Evolutionary conservation across 64 coral and sea anemone genomes (phyloP).

Genomic region (Actinia tenebrosa): DNA sequence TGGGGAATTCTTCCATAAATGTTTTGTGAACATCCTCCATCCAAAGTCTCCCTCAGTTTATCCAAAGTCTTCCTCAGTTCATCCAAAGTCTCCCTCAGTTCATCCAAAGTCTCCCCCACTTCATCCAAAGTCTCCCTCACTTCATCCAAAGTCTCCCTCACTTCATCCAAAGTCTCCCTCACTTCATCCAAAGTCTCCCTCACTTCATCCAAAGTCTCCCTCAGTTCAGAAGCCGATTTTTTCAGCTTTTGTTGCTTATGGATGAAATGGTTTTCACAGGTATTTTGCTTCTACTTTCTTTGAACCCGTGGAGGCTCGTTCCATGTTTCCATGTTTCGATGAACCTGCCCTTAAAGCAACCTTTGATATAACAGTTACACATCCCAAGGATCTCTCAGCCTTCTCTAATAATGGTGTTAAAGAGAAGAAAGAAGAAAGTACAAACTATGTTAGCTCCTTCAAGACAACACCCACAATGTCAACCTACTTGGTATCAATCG

Average conservation of each 20-base stretch:
- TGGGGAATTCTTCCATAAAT: neutral
- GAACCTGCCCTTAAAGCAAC: slow-evolving; percentile 71
- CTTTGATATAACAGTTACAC: slow-evolving; percentile 35
- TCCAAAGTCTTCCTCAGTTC: too few relatives aligned
- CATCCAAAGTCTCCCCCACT: too few relatives aligned
- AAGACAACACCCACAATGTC: slow-evolving; percentile 52
- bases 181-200: too few relatives aligned
- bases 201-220: too few relatives aligned
- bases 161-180: too few relatives aligned
- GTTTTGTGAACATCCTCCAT: neutral
- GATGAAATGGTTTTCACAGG: neutral
- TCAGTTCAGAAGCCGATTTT: too few relatives aligned
- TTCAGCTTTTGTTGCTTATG: too few relatives aligned
- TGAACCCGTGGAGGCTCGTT: slow-evolving; percentile 41
- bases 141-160: too few relatives aligned
- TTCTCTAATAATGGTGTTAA: slow-evolving; percentile 48
- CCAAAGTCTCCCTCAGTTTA: too few relatives aligned
- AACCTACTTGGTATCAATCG: slow-evolving; percentile 48
- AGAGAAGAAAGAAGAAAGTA: slow-evolving; percentile 3
- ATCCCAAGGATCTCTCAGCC: slow-evolving; percentile 22
- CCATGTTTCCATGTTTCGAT: slow-evolving; percentile 71
- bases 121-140: too few relatives aligned
- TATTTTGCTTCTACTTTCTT: slow-evolving; percentile 48
- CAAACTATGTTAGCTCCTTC: slow-evolving; percentile 29
- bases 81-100: too few relatives aligned